phyloP scores from a whole-genome alignment of 2,797 vertebrate genomes.

The Poliocrania exsul region DNA sequence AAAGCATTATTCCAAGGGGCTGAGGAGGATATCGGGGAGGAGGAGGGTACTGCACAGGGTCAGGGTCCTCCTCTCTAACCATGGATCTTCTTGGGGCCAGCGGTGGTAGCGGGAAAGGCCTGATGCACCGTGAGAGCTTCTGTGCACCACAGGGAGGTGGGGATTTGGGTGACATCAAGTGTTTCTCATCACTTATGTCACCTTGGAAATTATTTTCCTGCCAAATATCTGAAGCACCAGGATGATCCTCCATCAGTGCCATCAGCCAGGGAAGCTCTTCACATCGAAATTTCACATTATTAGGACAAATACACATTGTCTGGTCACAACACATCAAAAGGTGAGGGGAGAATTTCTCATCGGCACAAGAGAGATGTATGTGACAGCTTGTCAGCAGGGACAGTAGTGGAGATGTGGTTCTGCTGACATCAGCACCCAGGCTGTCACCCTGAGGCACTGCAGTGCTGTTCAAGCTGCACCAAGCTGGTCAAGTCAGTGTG shows the following conservation, averaged over 20 bases:
- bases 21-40: not conserved
- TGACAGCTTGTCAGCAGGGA: not conserved
- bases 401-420: not conserved
- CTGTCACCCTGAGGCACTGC: not conserved
- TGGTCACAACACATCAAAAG: not conserved
- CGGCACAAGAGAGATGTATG: fast-evolving
- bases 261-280: not conserved
- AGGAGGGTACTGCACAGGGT: fast-evolving
- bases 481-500: not conserved
- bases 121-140: not conserved
- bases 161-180: not conserved
- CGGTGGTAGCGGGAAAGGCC: fast-evolving
- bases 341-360: not conserved
- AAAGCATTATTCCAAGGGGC: fast-evolving
- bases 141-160: fast-evolving
- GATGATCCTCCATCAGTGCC: not conserved
- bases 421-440: not conserved
- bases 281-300: not conserved
- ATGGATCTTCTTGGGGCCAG: not conserved
- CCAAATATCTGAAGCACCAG: not conserved
- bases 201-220: fast-evolving
- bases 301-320: not conserved
- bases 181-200: not conserved
- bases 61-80: not conserved
- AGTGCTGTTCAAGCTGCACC: not conserved